Base-by-base conservation (phyloP, 2,797 vertebrate genomes). In the Spondyliosoma cantharus region DNA sequence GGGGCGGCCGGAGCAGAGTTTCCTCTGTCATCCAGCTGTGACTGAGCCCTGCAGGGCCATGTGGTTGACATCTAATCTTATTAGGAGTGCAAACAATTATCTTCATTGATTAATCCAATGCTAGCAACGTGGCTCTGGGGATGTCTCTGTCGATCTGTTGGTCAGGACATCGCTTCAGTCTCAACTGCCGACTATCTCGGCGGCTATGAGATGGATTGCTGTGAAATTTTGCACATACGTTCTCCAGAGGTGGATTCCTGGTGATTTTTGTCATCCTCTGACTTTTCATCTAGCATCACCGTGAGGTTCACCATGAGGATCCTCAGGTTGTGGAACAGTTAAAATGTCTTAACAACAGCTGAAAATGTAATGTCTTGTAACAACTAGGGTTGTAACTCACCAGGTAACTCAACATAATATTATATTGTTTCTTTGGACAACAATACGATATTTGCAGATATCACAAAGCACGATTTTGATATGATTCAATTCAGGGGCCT, bases 21-120 rank as follows among this genome's bases (percentile, higher is more conserved):
- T 24, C 49, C 25, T 45, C 52, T 75, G 71, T 76, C 45, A 14
- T 24, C 43, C 48, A 45, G 71, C 74, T 46, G n/a, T 15, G 49
- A 57, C 56, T 9, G 27, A 32, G 17, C 15, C 27, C 49, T 27
- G 29, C 53, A 56, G 52, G 14, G 22, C n/a, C 54, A 68, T 45
- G 32, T 48, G 57, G 25, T 52, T 25, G 27, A 29, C 25, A 61
- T 70, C 19, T 32, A 29, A 43, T 42, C 52, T 19, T 29, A 52
- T 52, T 50, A 67, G 15, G 22, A 46, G 7, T 24, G 57, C 24
- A 46, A 65, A 66, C 3, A 4, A 14, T 37, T 45, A 3, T 25
- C 57, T 46, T 50, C 4, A 50, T 22, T 65, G n/a, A 25, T 27
- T 27, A 11, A 37, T 52, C 4, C 24, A 20, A 42, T 1, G 1